phyloP scores from a whole-genome alignment of 1,140 invertebrate genomes.

The Cydia splendana region DNA sequence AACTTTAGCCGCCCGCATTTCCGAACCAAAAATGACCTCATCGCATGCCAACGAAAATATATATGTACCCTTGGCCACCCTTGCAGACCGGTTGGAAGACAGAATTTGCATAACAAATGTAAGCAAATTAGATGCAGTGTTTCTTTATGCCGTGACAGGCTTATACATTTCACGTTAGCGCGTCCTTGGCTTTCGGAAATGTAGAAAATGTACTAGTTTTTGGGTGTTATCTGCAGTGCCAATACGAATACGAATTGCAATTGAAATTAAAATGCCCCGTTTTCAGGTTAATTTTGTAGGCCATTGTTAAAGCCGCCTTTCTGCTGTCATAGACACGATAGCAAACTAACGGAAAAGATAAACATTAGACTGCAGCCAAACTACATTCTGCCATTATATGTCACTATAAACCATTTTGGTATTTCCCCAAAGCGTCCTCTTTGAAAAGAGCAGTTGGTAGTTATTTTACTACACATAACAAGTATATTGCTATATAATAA shows the following conservation, averaged over 20 bases:
- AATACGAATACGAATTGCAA: not conserved
- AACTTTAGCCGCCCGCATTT: not conserved
- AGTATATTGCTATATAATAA: too few relatives aligned
- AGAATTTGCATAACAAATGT: constrained; percentile 11
- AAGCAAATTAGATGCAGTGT: constrained; percentile 19
- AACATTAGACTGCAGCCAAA: too few relatives aligned
- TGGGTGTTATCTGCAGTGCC: not conserved
- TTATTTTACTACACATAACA: too few relatives aligned
- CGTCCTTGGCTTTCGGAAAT: constrained; percentile 5
- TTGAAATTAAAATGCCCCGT: not conserved
- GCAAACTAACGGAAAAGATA: too few relatives aligned
- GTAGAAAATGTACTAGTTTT: not conserved
- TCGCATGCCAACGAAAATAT: constrained; percentile 12
- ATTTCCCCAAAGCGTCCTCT: too few relatives aligned
- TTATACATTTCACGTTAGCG: not conserved
- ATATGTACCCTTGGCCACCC: constrained; percentile 11
- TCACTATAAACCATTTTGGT: too few relatives aligned
- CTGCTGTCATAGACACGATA: too few relatives aligned
- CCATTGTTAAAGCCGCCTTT: not conserved
- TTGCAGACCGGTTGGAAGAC: constrained; percentile 10
- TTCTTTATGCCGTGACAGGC: constrained; percentile 4
- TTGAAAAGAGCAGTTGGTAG: too few relatives aligned
- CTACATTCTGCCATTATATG: too few relatives aligned
- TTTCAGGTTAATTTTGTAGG: not conserved
- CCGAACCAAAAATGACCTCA: not conserved